Conservation (phyloP, 2,888 invertebrate species). For the Trachelus stipa region DNA sequence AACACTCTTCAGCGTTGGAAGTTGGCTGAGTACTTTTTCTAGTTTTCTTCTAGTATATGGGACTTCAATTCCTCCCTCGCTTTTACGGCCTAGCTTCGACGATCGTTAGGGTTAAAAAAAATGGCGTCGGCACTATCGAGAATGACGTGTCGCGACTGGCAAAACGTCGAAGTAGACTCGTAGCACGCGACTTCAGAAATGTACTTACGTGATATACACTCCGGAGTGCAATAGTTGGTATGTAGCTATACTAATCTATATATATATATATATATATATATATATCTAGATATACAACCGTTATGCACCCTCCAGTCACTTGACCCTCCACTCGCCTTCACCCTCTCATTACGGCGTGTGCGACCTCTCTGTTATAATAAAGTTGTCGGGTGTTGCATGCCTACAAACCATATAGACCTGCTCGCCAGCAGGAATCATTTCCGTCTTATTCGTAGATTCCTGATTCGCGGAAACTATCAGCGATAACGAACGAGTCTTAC, state of each 20-base stretch:
- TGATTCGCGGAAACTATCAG: slow-evolving; percentile 2
- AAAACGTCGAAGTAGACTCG: slow-evolving; percentile 4
- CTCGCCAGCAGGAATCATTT: neutral
- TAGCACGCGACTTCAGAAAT: neutral
- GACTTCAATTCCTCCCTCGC: neutral
- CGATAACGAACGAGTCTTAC: neutral
- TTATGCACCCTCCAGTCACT: neutral
- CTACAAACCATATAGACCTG: neutral
- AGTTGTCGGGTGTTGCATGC: slow-evolving; percentile 5
- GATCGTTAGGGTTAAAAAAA: neutral
- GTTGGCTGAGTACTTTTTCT: neutral
- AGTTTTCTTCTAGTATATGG: neutral
- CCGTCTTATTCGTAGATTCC: neutral
- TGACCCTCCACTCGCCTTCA: neutral
- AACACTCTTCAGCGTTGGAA: neutral
- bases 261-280: neutral
- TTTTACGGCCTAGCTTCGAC: neutral
- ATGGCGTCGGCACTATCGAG: neutral
- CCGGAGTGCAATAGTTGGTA: neutral
- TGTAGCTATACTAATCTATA: neutral
- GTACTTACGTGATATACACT: neutral
- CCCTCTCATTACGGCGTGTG: neutral
- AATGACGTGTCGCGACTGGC: neutral
- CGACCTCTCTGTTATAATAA: slow-evolving; percentile 7
- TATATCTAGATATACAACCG: neutral